Percentiles rank a stretch among this genome's conserved stretches.
Evolutionary conservation across 2,113 vertebrate species (phyloP).

Genomic region (Aramus guarauna): DNA sequence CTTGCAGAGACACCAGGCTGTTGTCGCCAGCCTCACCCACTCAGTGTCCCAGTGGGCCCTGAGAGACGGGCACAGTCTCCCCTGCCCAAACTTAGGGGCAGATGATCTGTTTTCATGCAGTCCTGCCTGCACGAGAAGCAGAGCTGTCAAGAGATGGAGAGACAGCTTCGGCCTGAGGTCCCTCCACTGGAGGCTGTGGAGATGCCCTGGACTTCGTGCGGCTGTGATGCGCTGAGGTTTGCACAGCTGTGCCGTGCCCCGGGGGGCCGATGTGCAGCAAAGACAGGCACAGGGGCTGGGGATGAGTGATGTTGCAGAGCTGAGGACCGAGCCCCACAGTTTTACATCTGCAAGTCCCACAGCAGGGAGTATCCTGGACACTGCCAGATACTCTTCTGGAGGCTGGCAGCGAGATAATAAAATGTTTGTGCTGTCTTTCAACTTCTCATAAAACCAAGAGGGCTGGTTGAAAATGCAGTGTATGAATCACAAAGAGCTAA

Average conservation of each 20-base stretch:
- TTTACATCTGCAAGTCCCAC: not conserved
- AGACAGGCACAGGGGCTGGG: not conserved
- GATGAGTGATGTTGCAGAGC: not conserved
- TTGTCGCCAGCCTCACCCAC: rapidly evolving
- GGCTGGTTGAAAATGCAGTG: not conserved
- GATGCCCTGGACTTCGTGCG: rapidly evolving
- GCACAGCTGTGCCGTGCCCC: not conserved
- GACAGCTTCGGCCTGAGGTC: not conserved
- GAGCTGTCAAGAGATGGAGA: not conserved
- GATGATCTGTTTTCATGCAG: not conserved
- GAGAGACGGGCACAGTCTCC: rapidly evolving
- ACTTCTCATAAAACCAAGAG: not conserved
- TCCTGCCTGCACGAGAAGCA: not conserved
- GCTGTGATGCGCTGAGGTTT: not conserved
- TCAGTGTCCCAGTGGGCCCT: not conserved
- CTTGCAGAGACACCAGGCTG: not conserved
- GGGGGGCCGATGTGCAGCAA: not conserved
- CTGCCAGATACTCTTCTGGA: not conserved
- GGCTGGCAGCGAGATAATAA: not conserved
- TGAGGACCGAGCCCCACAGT: rapidly evolving
- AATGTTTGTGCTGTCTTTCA: not conserved
- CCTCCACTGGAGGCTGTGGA: not conserved
- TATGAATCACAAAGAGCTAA: constrained; percentile 5
- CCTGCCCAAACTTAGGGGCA: not conserved
- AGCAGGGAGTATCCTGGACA: not conserved